These are phyloP conservation scores for Thereva nobilitata DNA, from an alignment of 2,888 invertebrate species.

Conservation along the genomic window DNA sequence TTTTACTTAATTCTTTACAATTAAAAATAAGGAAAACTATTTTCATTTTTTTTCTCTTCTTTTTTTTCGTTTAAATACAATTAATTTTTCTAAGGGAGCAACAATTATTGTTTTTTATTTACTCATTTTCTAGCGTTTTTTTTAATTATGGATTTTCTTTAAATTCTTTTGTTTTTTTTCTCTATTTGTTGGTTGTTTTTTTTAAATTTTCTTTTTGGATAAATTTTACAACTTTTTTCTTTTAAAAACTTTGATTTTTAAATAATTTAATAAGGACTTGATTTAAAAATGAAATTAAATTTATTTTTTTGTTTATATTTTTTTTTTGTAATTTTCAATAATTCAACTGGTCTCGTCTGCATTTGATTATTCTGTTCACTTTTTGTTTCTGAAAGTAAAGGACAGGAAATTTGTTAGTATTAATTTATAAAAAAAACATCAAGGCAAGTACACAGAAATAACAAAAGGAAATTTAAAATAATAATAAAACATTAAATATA, in stretches of 20 bases:
- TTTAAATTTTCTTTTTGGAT: conserved; percentile 1
- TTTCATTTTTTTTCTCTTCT: not conserved
- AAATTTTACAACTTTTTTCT: conserved; percentile 14
- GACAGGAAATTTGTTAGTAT: not conserved
- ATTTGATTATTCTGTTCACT: conserved; percentile 7
- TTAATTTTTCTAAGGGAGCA: conserved; percentile 15
- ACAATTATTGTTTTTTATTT: conserved; percentile 1
- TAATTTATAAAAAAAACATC: not conserved
- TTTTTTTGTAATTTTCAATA: not conserved
- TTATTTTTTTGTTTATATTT: conserved; percentile 5
- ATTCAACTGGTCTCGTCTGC: conserved; percentile 8
- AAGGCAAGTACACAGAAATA: conserved; percentile 1
- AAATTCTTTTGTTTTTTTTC: conserved; percentile 8
- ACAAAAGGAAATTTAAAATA: too few relatives aligned
- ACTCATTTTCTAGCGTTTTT: conserved; percentile 4
- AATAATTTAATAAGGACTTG: conserved; percentile 29
- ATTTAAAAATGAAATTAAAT: conserved; percentile 25
- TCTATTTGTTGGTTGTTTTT: not conserved
- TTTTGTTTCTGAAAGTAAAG: conserved; percentile 26
- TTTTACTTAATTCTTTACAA: too few relatives aligned
- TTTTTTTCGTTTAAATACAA: not conserved
- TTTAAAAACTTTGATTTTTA: conserved; percentile 22
- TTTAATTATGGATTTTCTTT: conserved; percentile 4
- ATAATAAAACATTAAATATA: too few relatives aligned
- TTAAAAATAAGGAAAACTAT: too few relatives aligned